Base-by-base conservation (phyloP, 2,113 vertebrate species). In the Urocolius indicus region DNA sequence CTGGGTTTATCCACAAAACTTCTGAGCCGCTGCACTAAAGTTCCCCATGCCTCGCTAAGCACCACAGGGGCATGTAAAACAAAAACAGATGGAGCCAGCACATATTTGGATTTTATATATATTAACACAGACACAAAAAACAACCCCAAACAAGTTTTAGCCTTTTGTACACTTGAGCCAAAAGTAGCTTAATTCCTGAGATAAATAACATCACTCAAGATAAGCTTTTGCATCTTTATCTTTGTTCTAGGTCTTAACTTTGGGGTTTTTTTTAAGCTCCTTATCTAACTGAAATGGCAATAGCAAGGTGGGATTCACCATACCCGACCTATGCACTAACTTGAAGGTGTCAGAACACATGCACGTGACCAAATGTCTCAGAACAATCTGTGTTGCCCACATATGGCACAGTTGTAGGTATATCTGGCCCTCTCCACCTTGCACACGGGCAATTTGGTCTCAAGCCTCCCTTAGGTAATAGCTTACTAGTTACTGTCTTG, bases 11-110 rank as follows among this genome's bases (percentile, higher is more conserved):
- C 73, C 41, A 76, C 69, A 76, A 90, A 96, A 93, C 76, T 90
- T 97, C 92, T 92, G 62, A 96, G 49, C 85, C 69, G 91, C 77
- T 93, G 92, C 80, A 93, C 86, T 80, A 29, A 95, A 90, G 69
- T 95, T 95, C 24, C 75, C 65, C 17, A 49, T 88, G 83, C 83
- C 73, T 94, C 92, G 81, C 43, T 96, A 90, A 77, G 74, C 83
- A 89, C 75, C 69, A 89, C 76, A 71, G 79, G 83, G 62, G 41
- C 80, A 80, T 72, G 26, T 91, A 91, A 95, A 94, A 89, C 59
- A 88, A 84, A 95, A 92, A 80, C 77, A 96, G 90, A 87, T 95
- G 84, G 62, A 96, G 59, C 22, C 76, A 43, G 38, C 12, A 63
- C 26, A 93, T 19, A 16, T 43, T 41, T 24, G 48, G 24, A 68